Percentiles rank a stretch among this genome's conserved stretches.
phyloP scores from a whole-genome alignment of 2,113 vertebrate species.

The Thunnus thynnus region DNA sequence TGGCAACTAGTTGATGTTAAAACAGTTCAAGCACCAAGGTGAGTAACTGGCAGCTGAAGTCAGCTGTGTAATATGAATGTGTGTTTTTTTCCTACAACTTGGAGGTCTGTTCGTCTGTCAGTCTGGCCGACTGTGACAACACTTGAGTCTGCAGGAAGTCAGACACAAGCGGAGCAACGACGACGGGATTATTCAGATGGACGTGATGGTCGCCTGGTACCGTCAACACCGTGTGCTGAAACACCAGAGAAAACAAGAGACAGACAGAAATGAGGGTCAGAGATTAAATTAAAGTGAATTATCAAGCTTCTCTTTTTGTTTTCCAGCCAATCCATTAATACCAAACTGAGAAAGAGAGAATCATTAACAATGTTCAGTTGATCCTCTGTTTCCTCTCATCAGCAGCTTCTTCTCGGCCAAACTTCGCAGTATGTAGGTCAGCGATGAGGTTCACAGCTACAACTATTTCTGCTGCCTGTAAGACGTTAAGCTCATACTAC shows the following conservation, averaged over 20 bases:
- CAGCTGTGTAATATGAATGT: too few species aligned
- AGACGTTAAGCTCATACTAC: conserved; percentile 26
- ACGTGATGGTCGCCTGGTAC: conserved; percentile 75
- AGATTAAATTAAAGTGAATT: neutral
- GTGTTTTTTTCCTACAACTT: neutral
- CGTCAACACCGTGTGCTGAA: conserved; percentile 60
- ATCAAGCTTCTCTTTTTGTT: neutral
- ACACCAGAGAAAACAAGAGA: conserved; percentile 1
- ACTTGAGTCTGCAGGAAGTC: conserved; percentile 70
- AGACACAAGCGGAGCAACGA: conserved; percentile 62
- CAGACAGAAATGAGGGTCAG: neutral
- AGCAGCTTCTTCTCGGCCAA: conserved; percentile 33
- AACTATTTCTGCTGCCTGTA: conserved; percentile 47
- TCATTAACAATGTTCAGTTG: neutral
- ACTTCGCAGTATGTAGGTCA: conserved; percentile 61
- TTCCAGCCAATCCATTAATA: neutral
- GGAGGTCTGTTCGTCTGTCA: neutral
- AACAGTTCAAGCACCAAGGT: too few species aligned
- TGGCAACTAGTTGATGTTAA: too few species aligned
- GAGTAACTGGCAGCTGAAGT: too few species aligned
- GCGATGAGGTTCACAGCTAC: conserved; percentile 47
- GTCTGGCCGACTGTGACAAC: conserved; percentile 24
- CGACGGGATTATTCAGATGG: conserved; percentile 70
- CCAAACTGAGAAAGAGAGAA: neutral
- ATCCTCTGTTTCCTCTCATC: conserved; percentile 24